Conservation (phyloP, 2,888 invertebrate species). For the Baronia brevicornis region DNA sequence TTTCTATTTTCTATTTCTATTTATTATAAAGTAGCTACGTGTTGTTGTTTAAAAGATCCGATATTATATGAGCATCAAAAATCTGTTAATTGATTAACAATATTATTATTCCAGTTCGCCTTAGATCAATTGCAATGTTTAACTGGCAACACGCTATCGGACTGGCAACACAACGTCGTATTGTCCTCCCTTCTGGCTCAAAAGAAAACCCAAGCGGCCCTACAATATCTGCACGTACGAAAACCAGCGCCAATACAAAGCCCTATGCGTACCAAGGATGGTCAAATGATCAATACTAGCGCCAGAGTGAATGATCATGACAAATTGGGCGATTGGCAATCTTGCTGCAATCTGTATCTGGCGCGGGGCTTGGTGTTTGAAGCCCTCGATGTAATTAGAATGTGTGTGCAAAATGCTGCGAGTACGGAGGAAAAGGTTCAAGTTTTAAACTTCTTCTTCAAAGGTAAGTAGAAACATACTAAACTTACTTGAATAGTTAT, state of each 20-base stretch:
- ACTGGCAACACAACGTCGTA: slow-evolving; percentile 84
- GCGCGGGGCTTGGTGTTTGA: slow-evolving; percentile 79
- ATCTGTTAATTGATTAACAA: too few species aligned
- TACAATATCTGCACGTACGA: slow-evolving; percentile 80
- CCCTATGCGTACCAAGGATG: slow-evolving; percentile 43
- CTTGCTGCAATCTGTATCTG: slow-evolving; percentile 76
- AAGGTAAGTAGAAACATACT: slow-evolving; percentile 57
- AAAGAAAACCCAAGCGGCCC: slow-evolving; percentile 80
- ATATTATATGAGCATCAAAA: too few species aligned
- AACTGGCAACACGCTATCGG: slow-evolving; percentile 74
- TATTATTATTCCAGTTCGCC: slow-evolving; percentile 79
- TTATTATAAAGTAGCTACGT: too few species aligned
- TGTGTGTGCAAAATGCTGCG: slow-evolving; percentile 63
- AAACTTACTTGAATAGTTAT: too few species aligned
- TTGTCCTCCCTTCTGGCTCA: slow-evolving; percentile 80
- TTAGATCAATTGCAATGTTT: slow-evolving; percentile 79
- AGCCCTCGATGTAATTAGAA: slow-evolving; percentile 78
- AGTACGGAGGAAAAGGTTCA: slow-evolving; percentile 48
- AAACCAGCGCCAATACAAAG: slow-evolving; percentile 71
- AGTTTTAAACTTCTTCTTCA: slow-evolving; percentile 77
- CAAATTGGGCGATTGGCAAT: slow-evolving; percentile 66
- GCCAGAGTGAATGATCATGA: slow-evolving; percentile 40
- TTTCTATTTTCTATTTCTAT: too few species aligned
- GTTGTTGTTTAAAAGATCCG: not conserved
- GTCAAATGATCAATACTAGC: slow-evolving; percentile 21